Percentiles rank a stretch among this genome's conserved stretches.
phyloP scores from a whole-genome alignment of 2,113 vertebrate species.

The Pycnonotus jocosus region DNA sequence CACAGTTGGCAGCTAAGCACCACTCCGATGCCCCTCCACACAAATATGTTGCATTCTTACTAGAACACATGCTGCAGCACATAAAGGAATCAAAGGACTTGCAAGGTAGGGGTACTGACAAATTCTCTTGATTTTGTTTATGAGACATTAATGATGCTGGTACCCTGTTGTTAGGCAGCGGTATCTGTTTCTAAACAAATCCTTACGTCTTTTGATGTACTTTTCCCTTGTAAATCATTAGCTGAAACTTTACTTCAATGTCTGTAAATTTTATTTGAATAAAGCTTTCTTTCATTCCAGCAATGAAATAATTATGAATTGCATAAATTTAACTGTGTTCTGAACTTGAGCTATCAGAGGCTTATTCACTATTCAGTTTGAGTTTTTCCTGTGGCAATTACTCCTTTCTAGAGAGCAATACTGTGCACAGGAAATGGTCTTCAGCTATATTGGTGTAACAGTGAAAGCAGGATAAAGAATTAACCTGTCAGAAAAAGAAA shows the following conservation, averaged over 20 bases:
- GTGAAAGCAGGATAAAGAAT: conserved; percentile 10
- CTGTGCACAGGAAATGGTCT: background rate
- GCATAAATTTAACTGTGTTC: background rate
- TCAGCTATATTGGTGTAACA: background rate
- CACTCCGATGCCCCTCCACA: background rate
- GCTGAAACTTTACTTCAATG: background rate
- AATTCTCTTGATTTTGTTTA: background rate
- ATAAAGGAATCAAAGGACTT: background rate
- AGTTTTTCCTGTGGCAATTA: background rate
- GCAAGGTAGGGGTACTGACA: background rate
- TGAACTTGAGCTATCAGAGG: background rate
- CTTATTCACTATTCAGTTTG: background rate
- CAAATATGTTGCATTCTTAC: background rate
- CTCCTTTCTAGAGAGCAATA: background rate
- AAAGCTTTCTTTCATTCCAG: background rate
- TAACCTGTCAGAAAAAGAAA: conserved; percentile 26
- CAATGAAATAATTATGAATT: background rate
- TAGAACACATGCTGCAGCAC: background rate
- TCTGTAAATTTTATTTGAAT: background rate
- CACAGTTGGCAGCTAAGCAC: background rate
- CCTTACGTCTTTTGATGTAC: background rate
- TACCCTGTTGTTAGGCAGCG: background rate
- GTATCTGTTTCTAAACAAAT: background rate
- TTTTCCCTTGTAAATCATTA: background rate
- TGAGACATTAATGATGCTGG: background rate